Base-by-base conservation (phyloP, 2,113 vertebrate genomes). In the Paramormyrops kingsleyae region DNA sequence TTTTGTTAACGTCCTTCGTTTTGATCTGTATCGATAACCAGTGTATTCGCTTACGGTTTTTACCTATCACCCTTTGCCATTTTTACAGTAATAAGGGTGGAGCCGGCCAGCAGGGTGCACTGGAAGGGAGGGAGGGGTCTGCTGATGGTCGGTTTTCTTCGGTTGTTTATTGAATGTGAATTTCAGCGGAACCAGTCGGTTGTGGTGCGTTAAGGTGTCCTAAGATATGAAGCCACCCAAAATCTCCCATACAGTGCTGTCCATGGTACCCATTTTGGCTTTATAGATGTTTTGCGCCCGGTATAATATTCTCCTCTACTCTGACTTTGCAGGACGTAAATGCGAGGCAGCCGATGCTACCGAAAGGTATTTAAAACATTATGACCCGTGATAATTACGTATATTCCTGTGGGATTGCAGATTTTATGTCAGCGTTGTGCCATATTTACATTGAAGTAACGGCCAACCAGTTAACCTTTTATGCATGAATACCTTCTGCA, bases 311-410 rank as follows among this genome's bases (percentile, higher is more conserved):
- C 19, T 31, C 4, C 66, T 86, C 59, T 24, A 86, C 19, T 31
- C 5, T 88, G 87, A 47, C 74, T 52, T 49, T 77, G 80, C 31
- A 24, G 50, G 42, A 84, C 53, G 59, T 88, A 62, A 89, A 74
- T 50, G 47, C 19, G 19, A 42, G 27, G 24, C 77, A 88, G 87
- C 87, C 88, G 87, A 90, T 90, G 87, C 87, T 84, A 62, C 87
- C 42, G 39, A 84, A 90, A 90, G 19, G 27, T n/a, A 19, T 89
- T 39, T 50, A 9, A 53, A 80, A 49, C 19, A 85, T 46, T 85
- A 49, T 44, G 42, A 19, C 83, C 6, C 83, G 39, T 85, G 83
- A 47, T 87, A 52, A 50, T 87, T 31, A n/a, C 24, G 49, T 87
- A 15, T 87, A 87, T 53, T 49, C 46, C 24, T 15, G 1, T 31